These are phyloP conservation scores for Rambutsinella grinnellia DNA, from an alignment of 2,888 invertebrate species.

Conservation along the genomic window DNA sequence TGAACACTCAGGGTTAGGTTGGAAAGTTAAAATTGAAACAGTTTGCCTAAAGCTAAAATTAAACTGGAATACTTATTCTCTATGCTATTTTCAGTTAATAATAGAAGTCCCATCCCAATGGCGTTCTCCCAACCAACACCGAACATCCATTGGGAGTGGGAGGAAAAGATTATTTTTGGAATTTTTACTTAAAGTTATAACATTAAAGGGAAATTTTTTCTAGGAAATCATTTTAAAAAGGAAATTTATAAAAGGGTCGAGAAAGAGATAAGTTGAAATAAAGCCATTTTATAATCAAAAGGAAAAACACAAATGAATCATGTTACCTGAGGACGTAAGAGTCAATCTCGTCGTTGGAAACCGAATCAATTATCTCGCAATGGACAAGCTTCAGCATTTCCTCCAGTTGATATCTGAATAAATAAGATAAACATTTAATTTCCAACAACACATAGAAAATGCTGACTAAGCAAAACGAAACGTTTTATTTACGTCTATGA, in stretches of 20 bases:
- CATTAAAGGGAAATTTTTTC: too few relatives aligned
- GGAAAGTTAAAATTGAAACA: too few relatives aligned
- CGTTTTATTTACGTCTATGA: too few relatives aligned
- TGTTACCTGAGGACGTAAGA: conserved; percentile 95
- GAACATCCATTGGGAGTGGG: conserved; percentile 28
- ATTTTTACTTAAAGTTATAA: background rate
- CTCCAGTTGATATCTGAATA: conserved; percentile 89
- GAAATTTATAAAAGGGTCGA: background rate
- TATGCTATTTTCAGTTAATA: too few relatives aligned
- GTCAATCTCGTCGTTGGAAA: conserved; percentile 89
- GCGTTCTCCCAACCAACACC: background rate
- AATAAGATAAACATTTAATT: too few relatives aligned
- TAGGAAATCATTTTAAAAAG: background rate
- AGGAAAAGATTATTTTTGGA: background rate
- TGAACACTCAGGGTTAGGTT: too few relatives aligned
- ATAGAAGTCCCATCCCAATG: conserved; percentile 19
- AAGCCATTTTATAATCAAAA: too few relatives aligned
- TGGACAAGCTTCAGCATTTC: conserved; percentile 89
- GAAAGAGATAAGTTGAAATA: background rate
- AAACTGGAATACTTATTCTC: too few relatives aligned
- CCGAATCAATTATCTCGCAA: conserved; percentile 95
- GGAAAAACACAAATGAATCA: background rate
- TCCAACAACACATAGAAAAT: too few relatives aligned
- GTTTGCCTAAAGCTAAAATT: too few relatives aligned
- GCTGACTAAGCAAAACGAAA: too few relatives aligned